Base-by-base conservation (phyloP, 2,113 vertebrate genomes). In the Sula dactylatra region DNA sequence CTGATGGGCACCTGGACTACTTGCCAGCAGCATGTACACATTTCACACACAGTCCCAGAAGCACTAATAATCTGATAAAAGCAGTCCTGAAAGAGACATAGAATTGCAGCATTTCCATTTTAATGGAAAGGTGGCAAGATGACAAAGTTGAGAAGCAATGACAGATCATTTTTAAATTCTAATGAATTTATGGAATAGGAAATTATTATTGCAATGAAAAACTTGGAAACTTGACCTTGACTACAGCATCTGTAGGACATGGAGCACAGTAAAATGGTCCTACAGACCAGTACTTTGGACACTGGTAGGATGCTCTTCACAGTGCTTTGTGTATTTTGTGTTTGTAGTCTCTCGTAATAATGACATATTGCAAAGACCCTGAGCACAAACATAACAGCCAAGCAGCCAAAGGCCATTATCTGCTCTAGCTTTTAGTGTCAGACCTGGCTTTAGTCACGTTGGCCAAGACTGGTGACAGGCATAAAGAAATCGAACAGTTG, bases 401-500 rank as follows among this genome's bases (percentile, higher is more conserved):
- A 80, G 71, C 45, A 52, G 71, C 31, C 50, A 82, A 86, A 93
- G 70, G 69, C 45, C 71, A 88, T 93, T 82, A 91, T 73, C 26
- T 2, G 1, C 27, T 73, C 42, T 9, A 82, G 87, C 70, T 90
- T 94, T 94, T 80, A 94, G 61, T 42, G 65, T 85, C 77, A 88
- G 70, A 72, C 26, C 66, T 93, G 70, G 34, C 49, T 93, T 82
- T 62, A 85, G 54, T 89, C 82, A 59, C 7, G 0, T 56, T 84
- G 73, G 55, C 69, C 52, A 95, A 87, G 69, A 72, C 38, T 47
- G 40, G 70, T 87, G 40, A 80, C 40, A 65, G 42, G 17, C 81
- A 90, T 66, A 82, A 90, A 81, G 76, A 55, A 88, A 95, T 92
- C 26, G 36, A 96, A 72, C 80, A 67, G 61, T 25, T 88, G 77